Percentiles rank a stretch among this genome's conserved stretches.
Evolutionary conservation across 2,888 invertebrate genomes (phyloP).

Genomic region (Polyommatus iphigenia): DNA sequence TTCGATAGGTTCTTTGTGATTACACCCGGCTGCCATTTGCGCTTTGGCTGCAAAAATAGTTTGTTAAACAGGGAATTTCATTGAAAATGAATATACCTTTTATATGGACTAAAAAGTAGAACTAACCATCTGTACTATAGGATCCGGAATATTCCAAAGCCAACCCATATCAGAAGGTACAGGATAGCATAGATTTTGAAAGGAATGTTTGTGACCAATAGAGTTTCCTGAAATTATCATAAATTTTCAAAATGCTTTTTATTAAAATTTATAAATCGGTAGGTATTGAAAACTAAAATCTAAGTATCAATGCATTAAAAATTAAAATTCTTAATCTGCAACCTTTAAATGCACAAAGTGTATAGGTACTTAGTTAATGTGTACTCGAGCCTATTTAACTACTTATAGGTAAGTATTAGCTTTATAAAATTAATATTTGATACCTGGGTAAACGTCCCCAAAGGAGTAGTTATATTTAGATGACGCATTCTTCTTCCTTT

Average conservation of each 20-base stretch:
- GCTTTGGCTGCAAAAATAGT: conserved; percentile 54
- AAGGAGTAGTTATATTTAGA: conserved; percentile 75
- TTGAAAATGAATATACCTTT: no score
- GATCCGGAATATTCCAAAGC: conserved; percentile 79
- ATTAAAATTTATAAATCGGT: not conserved
- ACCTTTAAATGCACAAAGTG: no score
- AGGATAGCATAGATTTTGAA: conserved; percentile 64
- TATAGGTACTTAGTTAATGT: no score
- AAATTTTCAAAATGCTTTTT: not conserved
- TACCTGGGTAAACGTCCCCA: conserved; percentile 77
- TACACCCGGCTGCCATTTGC: conserved; percentile 80
- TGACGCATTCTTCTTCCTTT: conserved; percentile 65
- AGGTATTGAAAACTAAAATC: not conserved
- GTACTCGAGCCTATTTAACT: no score
- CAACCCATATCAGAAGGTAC: conserved; percentile 85
- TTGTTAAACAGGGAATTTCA: not conserved
- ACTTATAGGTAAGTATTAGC: no score
- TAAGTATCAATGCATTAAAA: not conserved
- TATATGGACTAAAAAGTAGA: no score
- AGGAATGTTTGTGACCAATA: conserved; percentile 75
- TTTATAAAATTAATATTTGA: no score
- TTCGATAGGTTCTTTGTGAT: conserved; percentile 75
- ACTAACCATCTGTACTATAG: conserved; percentile 64
- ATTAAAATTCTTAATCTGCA: not conserved
- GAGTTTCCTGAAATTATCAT: conserved; percentile 57